Percentiles rank a stretch among this genome's conserved stretches.
Conservation (phyloP, 2,797 vertebrate genomes). For the Phalanger gymnotis region DNA sequence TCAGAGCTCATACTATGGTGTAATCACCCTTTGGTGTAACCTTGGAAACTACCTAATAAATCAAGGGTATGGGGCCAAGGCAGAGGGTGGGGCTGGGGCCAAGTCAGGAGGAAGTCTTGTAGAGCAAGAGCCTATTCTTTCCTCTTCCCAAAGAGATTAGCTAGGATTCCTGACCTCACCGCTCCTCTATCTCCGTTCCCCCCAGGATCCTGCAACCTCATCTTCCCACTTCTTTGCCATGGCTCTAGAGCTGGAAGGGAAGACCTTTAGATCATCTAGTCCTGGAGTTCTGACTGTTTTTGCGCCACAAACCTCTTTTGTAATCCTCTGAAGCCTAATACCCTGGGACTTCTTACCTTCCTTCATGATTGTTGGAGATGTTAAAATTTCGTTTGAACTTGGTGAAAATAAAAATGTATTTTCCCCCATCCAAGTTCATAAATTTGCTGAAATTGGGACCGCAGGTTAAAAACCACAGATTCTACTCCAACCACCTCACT, state of each 20-base stretch:
- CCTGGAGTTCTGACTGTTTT: neutral
- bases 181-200: neutral
- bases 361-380: neutral
- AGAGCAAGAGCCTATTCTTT: neutral
- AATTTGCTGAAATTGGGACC: neutral
- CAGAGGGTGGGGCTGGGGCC: neutral
- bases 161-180: neutral
- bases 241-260: neutral
- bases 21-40: neutral
- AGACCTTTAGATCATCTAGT: neutral
- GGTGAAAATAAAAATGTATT: neutral
- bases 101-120: neutral
- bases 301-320: neutral
- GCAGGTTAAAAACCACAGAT: neutral
- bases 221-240: neutral
- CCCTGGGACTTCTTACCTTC: neutral
- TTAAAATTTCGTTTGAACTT: neutral
- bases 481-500: neutral
- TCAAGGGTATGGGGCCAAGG: neutral
- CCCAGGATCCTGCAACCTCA: neutral
- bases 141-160: neutral
- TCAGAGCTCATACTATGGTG: neutral
- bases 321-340: neutral
- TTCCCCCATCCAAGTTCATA: neutral
- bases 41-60: conserved; percentile 9